phyloP scores from a whole-genome alignment of 2,113 vertebrate species.

The Ailurus styani region DNA sequence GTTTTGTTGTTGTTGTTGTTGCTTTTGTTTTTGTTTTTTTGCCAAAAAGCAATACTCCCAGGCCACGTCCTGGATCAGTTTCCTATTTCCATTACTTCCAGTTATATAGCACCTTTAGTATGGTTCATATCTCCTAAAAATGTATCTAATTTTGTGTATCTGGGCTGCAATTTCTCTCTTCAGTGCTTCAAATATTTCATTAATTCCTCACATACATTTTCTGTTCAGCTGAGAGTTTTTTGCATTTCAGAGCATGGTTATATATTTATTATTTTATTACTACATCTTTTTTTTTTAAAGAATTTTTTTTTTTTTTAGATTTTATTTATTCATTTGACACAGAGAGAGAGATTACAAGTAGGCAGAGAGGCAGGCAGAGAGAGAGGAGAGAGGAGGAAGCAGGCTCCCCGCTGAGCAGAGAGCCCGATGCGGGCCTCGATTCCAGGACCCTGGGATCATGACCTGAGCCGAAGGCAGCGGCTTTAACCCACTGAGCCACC shows the following conservation, averaged over 20 bases:
- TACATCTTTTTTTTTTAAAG: background rate
- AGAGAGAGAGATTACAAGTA: no score
- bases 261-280: background rate
- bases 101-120: background rate
- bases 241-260: background rate
- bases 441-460: no score
- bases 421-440: no score
- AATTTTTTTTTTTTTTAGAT: no score
- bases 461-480: no score
- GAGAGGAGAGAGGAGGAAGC: no score
- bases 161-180: background rate
- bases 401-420: no score
- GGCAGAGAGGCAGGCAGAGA: no score
- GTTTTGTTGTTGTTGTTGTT: no score
- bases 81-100: background rate
- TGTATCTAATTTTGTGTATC: background rate
- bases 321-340: no score
- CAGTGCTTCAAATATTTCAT: background rate
- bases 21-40: background rate
- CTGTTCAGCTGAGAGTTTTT: background rate
- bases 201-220: background rate
- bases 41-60: background rate
- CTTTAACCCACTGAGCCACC: no score
- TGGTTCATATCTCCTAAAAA: background rate
- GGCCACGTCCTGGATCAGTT: background rate